These are phyloP conservation scores for Philypnodon macrostomus DNA, from an alignment of 2,797 vertebrate species.

Conservation along the genomic window DNA sequence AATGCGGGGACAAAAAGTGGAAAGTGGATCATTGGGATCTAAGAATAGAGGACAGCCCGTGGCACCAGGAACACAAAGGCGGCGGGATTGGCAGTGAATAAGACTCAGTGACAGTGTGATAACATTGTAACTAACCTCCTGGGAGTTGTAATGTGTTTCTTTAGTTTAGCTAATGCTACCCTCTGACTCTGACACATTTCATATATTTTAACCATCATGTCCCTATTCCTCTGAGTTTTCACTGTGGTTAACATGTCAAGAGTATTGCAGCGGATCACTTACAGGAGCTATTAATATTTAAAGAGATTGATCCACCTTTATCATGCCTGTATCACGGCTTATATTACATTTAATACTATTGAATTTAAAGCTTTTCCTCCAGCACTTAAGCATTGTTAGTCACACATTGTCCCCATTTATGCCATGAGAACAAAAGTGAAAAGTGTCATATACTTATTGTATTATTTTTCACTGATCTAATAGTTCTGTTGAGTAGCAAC, in stretches of 20 bases:
- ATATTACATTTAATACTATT: not conserved
- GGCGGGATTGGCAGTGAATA: constrained; percentile 55
- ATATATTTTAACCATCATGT: constrained; percentile 31
- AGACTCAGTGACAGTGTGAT: constrained; percentile 60
- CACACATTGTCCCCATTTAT: not conserved
- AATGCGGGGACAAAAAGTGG: constrained; percentile 44
- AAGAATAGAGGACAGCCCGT: constrained; percentile 65
- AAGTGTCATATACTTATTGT: too few species aligned
- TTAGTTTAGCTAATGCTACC: constrained; percentile 50
- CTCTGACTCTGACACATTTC: constrained; percentile 32
- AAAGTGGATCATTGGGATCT: constrained; percentile 68
- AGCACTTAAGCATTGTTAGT: too few species aligned
- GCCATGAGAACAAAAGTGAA: too few species aligned
- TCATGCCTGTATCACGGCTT: not conserved
- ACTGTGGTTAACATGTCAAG: constrained; percentile 1
- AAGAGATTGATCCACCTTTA: not conserved
- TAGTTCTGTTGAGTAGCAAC: too few species aligned
- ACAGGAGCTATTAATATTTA: not conserved
- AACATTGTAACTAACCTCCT: constrained; percentile 48
- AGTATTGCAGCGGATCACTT: not conserved
- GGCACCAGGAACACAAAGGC: constrained; percentile 57
- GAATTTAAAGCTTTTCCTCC: not conserved
- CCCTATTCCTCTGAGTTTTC: constrained; percentile 31
- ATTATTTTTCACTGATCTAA: too few species aligned
- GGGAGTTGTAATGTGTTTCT: constrained; percentile 52